Conservation (phyloP, 2,113 vertebrate genomes). For the Muntiacus reevesi region DNA sequence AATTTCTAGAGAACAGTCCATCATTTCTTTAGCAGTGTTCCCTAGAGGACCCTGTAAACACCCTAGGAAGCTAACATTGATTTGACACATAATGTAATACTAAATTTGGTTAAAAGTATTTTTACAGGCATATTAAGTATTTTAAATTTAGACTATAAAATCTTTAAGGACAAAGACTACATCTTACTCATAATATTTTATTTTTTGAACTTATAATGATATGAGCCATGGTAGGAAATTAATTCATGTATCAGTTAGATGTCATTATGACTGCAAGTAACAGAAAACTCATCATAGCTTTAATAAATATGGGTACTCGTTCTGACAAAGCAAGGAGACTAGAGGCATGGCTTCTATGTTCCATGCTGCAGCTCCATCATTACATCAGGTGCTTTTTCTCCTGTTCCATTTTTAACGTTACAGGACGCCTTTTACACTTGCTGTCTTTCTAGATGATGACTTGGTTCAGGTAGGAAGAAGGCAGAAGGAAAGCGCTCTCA, state of each 20-base stretch:
- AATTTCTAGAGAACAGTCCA: not conserved
- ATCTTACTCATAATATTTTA: not conserved
- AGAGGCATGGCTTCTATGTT: not conserved
- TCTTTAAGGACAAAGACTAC: not conserved
- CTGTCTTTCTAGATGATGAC: not conserved
- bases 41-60: not conserved
- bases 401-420: not conserved
- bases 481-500: not conserved
- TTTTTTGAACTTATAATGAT: not conserved
- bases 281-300: not conserved
- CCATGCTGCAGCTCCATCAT: fast-evolving
- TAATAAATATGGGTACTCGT: not conserved
- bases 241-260: not conserved
- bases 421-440: no score
- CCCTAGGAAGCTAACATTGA: not conserved
- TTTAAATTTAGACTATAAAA: not conserved
- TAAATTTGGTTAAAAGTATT: not conserved
- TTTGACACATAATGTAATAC: not conserved
- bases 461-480: not conserved
- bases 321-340: not conserved
- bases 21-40: not conserved
- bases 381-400: no score
- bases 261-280: not conserved
- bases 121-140: not conserved
- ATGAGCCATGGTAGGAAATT: not conserved